Conservation (phyloP, 37 sponge, comb jelly and placozoan genomes). For the Hexactinellida sp. region DNA sequence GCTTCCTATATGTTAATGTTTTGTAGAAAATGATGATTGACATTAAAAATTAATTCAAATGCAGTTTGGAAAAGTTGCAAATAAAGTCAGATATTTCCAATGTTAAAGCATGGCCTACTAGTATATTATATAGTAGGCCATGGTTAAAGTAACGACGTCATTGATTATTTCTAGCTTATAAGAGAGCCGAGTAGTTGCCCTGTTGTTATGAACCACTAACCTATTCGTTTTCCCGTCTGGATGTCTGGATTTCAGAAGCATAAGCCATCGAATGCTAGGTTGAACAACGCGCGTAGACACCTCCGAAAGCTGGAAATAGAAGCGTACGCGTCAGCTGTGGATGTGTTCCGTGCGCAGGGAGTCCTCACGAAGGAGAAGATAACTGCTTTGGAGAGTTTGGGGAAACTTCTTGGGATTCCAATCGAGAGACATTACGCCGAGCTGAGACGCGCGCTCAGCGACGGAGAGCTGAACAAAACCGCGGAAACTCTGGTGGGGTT, state of each 20-base stretch:
- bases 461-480: neutral
- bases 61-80: too few relatives aligned
- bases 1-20: too few relatives aligned
- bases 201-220: too few relatives aligned
- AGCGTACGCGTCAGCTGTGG: neutral
- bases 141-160: too few relatives aligned
- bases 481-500: neutral
- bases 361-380: neutral
- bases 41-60: too few relatives aligned
- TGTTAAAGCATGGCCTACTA: too few relatives aligned
- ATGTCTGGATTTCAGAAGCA: neutral
- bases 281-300: neutral
- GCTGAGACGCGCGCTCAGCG: neutral
- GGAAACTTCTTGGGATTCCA: neutral
- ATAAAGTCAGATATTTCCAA: too few relatives aligned
- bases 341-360: constrained; percentile 3
- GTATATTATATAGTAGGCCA: too few relatives aligned
- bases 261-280: neutral
- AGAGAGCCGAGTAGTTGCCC: too few relatives aligned
- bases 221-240: neutral
- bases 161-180: too few relatives aligned
- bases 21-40: too few relatives aligned
- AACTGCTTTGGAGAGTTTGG: neutral
- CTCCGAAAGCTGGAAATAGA: neutral
- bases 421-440: neutral